A percentile compares a stretch with the other conserved stretches of the same genome.
Conservation (phyloP, 1,140 invertebrate species). For the Aphelenchoides avenae region DNA sequence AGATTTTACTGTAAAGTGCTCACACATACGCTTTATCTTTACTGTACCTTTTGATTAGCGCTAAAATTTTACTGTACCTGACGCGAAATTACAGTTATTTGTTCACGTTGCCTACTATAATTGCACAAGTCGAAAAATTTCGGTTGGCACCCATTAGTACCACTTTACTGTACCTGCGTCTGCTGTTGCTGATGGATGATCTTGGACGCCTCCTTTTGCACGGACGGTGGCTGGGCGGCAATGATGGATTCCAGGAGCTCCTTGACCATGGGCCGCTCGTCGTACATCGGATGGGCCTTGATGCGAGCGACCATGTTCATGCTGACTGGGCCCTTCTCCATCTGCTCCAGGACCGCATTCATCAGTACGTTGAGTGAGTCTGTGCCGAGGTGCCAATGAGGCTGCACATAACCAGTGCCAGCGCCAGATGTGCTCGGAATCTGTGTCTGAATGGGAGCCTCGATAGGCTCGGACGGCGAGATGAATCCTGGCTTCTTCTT, state of each 20-base stretch:
- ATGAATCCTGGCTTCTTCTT: constrained; percentile 18
- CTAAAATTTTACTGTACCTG: too few relatives aligned
- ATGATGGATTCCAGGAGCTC: constrained; percentile 57
- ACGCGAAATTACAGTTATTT: constrained; percentile 10
- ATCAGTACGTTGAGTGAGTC: constrained; percentile 57
- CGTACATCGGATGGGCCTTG: constrained; percentile 55
- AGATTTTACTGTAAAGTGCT: too few relatives aligned
- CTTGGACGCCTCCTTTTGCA: constrained; percentile 57
- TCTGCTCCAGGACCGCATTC: constrained; percentile 59
- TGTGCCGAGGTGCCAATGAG: constrained; percentile 46
- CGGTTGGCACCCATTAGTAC: too few relatives aligned
- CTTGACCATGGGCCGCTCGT: constrained; percentile 56
- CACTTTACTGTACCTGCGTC: neutral
- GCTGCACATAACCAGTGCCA: constrained; percentile 2
- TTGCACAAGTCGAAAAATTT: too few relatives aligned
- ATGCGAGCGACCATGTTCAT: constrained; percentile 53
- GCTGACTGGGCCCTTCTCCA: constrained; percentile 57
- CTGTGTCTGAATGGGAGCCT: constrained; percentile 3
- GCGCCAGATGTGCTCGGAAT: neutral
- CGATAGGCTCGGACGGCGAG: constrained; percentile 14
- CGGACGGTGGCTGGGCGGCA: constrained; percentile 47
- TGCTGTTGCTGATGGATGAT: constrained; percentile 49
- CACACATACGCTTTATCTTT: neutral
- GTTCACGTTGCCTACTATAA: constrained; percentile 1
- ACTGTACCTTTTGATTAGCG: neutral